Evolutionary conservation across 1,140 invertebrate genomes (phyloP).

Genomic region (Hermetia illucens): DNA sequence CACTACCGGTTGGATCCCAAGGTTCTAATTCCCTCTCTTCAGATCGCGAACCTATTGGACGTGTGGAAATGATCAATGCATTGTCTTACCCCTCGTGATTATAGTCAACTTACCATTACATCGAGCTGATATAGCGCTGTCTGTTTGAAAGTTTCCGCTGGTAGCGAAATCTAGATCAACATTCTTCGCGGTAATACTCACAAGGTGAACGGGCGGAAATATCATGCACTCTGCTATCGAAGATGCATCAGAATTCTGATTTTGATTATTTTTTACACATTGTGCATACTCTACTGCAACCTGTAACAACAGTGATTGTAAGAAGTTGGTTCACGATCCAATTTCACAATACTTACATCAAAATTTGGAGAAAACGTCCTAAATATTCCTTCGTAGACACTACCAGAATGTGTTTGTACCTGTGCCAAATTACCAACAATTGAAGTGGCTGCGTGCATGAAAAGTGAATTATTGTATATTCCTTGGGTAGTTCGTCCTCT

Average conservation of each 20-base stretch:
- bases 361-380: slow-evolving; percentile 72
- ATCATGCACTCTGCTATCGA: slow-evolving; percentile 69
- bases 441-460: slow-evolving; percentile 72
- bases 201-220: slow-evolving; percentile 69
- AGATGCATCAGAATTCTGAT: slow-evolving; percentile 34
- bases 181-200: slow-evolving; percentile 61
- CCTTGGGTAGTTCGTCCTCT: slow-evolving; percentile 55
- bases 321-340: slow-evolving; percentile 1
- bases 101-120: slow-evolving; percentile 37
- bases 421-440: slow-evolving; percentile 70
- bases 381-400: slow-evolving; percentile 73
- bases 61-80: slow-evolving; percentile 2
- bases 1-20: slow-evolving; percentile 58
- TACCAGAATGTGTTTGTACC: slow-evolving; percentile 66
- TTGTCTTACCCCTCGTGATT: no score
- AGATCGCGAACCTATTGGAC: slow-evolving; percentile 28
- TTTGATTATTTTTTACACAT: slow-evolving; percentile 47
- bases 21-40: slow-evolving; percentile 76
- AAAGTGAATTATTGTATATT: slow-evolving; percentile 72
- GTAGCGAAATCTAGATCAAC: slow-evolving; percentile 80
- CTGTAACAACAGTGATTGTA: slow-evolving; percentile 18
- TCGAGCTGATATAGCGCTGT: slow-evolving; percentile 52
- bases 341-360: slow-evolving; percentile 33
- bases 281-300: slow-evolving; percentile 73
- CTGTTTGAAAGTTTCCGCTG: slow-evolving; percentile 71